These are phyloP conservation scores for Mionectes olivaceus DNA, from an alignment of 2,797 vertebrate genomes.

Conservation along the genomic window DNA sequence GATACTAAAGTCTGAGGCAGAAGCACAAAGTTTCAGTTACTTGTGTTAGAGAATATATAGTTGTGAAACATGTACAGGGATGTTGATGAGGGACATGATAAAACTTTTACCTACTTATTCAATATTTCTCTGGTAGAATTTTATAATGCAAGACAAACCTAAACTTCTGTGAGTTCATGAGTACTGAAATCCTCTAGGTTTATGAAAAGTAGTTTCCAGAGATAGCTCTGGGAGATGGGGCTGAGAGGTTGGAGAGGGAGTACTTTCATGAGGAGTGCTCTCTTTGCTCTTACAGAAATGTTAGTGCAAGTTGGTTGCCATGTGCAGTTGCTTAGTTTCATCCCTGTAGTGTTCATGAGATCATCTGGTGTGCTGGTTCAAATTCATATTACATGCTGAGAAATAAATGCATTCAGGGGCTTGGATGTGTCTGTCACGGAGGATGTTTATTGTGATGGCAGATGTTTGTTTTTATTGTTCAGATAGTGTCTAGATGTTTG, in stretches of 20 bases:
- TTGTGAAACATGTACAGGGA: background rate
- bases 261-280: background rate
- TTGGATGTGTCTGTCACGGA: background rate
- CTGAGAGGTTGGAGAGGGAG: background rate
- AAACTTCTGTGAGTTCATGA: background rate
- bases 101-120: background rate
- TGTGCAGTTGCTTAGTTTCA: constrained; percentile 27
- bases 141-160: background rate
- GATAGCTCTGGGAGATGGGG: background rate
- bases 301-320: background rate
- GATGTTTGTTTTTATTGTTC: background rate
- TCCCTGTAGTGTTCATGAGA: constrained; percentile 1
- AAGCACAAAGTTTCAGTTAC: background rate
- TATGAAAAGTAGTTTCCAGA: background rate
- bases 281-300: background rate
- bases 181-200: background rate
- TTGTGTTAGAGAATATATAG: background rate
- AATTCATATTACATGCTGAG: background rate
- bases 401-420: constrained; percentile 7
- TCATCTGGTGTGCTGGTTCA: background rate
- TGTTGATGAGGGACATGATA: background rate
- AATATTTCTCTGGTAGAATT: background rate
- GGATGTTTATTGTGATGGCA: background rate
- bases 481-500: background rate
- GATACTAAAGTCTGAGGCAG: background rate